phyloP scores from a whole-genome alignment of 2,113 vertebrate genomes.

The Globicephala melas region DNA sequence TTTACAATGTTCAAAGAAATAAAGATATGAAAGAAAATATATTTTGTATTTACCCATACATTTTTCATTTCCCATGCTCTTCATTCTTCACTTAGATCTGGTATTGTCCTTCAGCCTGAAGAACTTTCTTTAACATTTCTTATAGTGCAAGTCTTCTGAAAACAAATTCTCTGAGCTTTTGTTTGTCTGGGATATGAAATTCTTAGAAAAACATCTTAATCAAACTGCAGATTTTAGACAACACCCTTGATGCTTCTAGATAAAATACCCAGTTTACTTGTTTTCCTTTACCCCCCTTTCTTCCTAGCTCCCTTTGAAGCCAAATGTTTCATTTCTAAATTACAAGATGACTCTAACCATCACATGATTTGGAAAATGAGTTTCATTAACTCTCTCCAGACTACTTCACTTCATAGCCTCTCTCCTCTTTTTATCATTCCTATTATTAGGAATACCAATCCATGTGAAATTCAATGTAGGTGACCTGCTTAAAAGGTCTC shows the following conservation, averaged over 20 bases:
- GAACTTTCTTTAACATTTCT: constrained; percentile 10
- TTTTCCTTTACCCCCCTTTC: neutral
- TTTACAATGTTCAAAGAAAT: constrained; percentile 3
- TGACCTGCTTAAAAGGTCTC: neutral
- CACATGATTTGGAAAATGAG: neutral
- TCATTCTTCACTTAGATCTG: neutral
- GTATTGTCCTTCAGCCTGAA: neutral
- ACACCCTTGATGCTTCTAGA: neutral
- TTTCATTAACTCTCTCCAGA: neutral
- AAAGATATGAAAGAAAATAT: neutral
- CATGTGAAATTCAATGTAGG: neutral
- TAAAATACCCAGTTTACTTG: neutral
- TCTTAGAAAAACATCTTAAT: neutral
- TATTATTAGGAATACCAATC: neutral
- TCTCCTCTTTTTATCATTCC: neutral
- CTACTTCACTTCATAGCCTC: neutral
- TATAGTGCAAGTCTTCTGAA: neutral
- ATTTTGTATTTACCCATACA: neutral
- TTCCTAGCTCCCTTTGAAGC: neutral
- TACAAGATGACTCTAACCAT: neutral
- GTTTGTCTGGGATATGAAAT: neutral
- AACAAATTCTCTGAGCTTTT: neutral
- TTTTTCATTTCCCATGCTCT: neutral
- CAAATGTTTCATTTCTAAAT: neutral
- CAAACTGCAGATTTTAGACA: neutral